phyloP scores from a whole-genome alignment of 2,888 invertebrate species.

The Drosophila meridionalis region DNA sequence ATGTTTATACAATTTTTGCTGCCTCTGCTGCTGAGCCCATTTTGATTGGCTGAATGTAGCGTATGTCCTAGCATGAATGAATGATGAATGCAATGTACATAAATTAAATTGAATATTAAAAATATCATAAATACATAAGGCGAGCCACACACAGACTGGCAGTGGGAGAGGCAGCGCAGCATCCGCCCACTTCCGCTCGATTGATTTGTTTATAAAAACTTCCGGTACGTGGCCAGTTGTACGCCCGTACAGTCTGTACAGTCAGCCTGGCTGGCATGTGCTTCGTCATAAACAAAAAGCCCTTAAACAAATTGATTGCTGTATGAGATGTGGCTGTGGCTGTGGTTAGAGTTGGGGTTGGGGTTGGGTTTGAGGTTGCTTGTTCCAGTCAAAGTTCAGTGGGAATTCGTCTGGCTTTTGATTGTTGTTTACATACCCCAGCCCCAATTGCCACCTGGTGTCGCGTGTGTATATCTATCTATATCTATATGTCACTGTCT shows the following conservation, averaged over 20 bases:
- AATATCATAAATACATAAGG: constrained; percentile 41
- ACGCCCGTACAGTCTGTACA: constrained; percentile 8
- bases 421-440: constrained; percentile 52
- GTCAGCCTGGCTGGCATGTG: constrained; percentile 31
- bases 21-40: constrained; percentile 25
- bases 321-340: constrained; percentile 13
- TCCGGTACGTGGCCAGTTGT: constrained; percentile 59
- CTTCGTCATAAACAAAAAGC: constrained; percentile 53
- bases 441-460: constrained; percentile 62
- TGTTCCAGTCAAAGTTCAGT: constrained; percentile 60
- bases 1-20: constrained; percentile 23
- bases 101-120: constrained; percentile 51
- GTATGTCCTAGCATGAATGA: constrained; percentile 38
- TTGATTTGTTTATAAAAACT: constrained; percentile 78
- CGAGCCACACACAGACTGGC: background rate
- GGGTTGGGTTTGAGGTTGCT: background rate
- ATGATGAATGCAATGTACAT: constrained; percentile 40
- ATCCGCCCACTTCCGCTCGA: constrained; percentile 70
- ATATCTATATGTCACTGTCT: constrained; percentile 1
- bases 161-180: constrained; percentile 1
- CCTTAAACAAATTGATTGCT: constrained; percentile 53
- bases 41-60: constrained; percentile 11
- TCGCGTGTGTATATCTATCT: constrained; percentile 21
- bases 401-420: constrained; percentile 34
- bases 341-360: background rate